These are phyloP conservation scores for Thalassophryne amazonica DNA, from an alignment of 2,797 vertebrate genomes.

Conservation along the genomic window DNA sequence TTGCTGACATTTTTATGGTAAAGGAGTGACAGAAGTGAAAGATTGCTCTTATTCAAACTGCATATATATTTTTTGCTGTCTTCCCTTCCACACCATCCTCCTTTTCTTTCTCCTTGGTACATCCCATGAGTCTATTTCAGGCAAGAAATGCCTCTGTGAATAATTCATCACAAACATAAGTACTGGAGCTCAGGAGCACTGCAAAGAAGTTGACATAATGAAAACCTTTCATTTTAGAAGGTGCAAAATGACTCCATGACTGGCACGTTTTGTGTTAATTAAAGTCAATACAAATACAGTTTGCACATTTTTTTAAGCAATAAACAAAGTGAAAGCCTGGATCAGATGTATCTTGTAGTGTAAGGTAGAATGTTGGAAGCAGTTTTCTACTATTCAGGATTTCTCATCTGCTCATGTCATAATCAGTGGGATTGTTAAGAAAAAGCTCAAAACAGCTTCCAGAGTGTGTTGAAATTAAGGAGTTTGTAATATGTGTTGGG, in stretches of 20 bases:
- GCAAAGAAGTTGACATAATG: slow-evolving; percentile 32
- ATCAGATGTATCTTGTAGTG: not conserved
- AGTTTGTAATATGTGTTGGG: not conserved
- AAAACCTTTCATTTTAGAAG: slow-evolving; percentile 22
- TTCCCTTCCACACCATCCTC: not conserved
- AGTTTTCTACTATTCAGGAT: no score
- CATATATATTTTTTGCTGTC: not conserved
- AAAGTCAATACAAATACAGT: not conserved
- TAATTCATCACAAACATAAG: slow-evolving; percentile 51
- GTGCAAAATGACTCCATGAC: slow-evolving; percentile 2
- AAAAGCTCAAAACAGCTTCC: no score
- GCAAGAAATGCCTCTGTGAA: slow-evolving; percentile 41
- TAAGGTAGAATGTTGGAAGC: no score
- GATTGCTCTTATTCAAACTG: slow-evolving; percentile 19
- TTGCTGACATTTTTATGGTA: no score
- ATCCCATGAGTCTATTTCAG: slow-evolving; percentile 34
- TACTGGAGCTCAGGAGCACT: slow-evolving; percentile 19
- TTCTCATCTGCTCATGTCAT: no score
- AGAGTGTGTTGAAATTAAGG: no score
- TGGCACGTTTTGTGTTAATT: slow-evolving; percentile 6
- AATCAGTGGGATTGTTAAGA: no score
- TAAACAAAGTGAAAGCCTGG: not conserved
- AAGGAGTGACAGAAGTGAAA: slow-evolving; percentile 7
- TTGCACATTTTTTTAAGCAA: slow-evolving; percentile 18
- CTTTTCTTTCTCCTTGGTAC: not conserved